Base-by-base conservation (phyloP, 2,888 invertebrate species). In the Drosophila nr. medialis region DNA sequence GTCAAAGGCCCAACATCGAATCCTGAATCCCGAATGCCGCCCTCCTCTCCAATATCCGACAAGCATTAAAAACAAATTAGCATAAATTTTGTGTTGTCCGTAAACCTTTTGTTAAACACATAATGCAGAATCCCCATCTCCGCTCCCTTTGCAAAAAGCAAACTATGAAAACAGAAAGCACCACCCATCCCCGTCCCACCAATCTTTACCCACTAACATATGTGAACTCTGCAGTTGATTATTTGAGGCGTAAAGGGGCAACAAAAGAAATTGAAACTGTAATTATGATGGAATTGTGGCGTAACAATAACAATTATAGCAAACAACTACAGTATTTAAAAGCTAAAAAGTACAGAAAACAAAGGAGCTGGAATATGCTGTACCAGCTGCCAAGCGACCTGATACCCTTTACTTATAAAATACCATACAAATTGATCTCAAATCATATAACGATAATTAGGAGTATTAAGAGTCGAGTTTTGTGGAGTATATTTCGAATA, bases 41-140 rank as follows among this genome's bases (percentile, higher is more conserved):
- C 29, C 66, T 56, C 38, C 38, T 32, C 48, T 34, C 10, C 18
- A 24, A 55, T 63, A 56, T 59, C 54, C 64, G 61, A 63, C 65
- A 61, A 58, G 72, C 83, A 76, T 87, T 77, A 77, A 81, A 88
- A 88, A 72, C 71, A 79, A 90, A 86, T 86, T 77, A 86, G 67
- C 83, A 80, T 72, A 75, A 63, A 77, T 72, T 70, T 80, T 59
- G 65, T 60, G 59, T 49, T 54, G 18, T 36, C 60, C 49, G 58
- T 48, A 71, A 58, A 56, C 59, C 74, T 72, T 75, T 77, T 75
- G 75, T 81, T 73, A 61, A 66, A 65, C 68, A 59, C 80, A 73
- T 49, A 59, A 68, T 71, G 73, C 80, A 67, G 78, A 64, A 45
- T 24, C 15, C 4, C 67, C 32, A 53, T 53, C 58, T 51, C 58